Evolutionary conservation across 2,797 vertebrate species (phyloP), one percentile per base, ranked within the genome.

Genomic region (Danio choprae): DNA sequence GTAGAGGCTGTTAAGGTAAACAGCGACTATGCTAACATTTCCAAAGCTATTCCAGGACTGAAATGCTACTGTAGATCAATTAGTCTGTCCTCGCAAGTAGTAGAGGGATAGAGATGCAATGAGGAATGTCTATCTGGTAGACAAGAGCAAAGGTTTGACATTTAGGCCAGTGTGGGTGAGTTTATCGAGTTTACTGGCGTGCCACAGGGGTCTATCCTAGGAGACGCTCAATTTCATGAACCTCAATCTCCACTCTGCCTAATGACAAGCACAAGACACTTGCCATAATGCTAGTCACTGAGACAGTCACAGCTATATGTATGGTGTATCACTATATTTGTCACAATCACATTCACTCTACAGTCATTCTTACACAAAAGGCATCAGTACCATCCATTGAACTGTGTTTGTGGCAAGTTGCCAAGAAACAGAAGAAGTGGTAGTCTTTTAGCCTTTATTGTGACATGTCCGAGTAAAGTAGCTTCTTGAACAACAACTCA

Each of bases 21-120:
- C n/a, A n/a, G n/a, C n/a, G n/a, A 20, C 29, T 62, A 43, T 8
- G 44, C n/a, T 79, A 70, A 79, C 74, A 76, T 65, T 63, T 46
- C 44, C 74, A 16, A 11, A 44, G 55, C 55, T 60, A 73, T 70
- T n/a, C n/a, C n/a, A n/a, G n/a, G n/a, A n/a, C n/a, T n/a, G n/a
- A 77, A 75, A 69, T 60, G 64, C 64, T 77, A 50, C 53, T 38
- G 43, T 12, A 59, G 10, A 59, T 62, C 65, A 18, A 6, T 46
- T n/a, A 41, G 20, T n/a, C n/a, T n/a, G n/a, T n/a, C 50, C 55
- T 10, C 53, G n/a, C 75, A 38, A 15, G 43, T 29, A 77, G 51
- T 44, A 69, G 7, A 22, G 53, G 53, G 41, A 68, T n/a, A n/a
- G n/a, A n/a, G 59, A 68, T 46, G 51, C 64, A n/a, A 29, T 46